A percentile compares a stretch with the other conserved stretches of the same genome.
phyloP scores from a whole-genome alignment of 2,888 invertebrate species.

The Syrista parreyssii region DNA sequence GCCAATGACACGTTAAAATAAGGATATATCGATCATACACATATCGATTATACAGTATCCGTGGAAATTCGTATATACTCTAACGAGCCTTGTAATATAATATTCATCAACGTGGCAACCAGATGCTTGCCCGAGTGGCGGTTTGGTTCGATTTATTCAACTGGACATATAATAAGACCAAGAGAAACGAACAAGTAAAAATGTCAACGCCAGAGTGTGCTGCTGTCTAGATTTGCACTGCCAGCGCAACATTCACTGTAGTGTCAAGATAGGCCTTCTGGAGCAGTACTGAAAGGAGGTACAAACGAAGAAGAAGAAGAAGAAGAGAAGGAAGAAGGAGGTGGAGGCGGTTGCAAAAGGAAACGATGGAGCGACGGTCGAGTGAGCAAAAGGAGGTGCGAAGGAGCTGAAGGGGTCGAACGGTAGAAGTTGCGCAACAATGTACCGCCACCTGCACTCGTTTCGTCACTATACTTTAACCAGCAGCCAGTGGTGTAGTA shows the following conservation, averaged over 20 bases:
- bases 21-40: neutral
- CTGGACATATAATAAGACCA: neutral
- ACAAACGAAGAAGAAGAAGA: neutral
- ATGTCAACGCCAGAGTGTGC: constrained; percentile 21
- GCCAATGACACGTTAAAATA: neutral
- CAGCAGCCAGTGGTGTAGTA: constrained; percentile 29
- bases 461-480: constrained; percentile 49
- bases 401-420: constrained; percentile 11
- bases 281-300: neutral
- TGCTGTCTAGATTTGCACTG: constrained; percentile 22
- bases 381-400: constrained; percentile 23
- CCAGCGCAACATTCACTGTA: constrained; percentile 36
- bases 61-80: neutral
- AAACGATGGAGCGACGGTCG: neutral
- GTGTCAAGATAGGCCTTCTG: neutral
- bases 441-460: constrained; percentile 53
- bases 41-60: neutral
- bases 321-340: neutral
- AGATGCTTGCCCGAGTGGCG: neutral
- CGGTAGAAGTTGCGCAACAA: constrained; percentile 44
- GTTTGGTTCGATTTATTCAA: neutral
- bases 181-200: constrained; percentile 19
- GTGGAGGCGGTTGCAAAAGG: constrained; percentile 12
- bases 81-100: neutral
- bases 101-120: neutral